Evolutionary conservation across 2,113 vertebrate species (phyloP).

Genomic region (Carettochelys insculpta): DNA sequence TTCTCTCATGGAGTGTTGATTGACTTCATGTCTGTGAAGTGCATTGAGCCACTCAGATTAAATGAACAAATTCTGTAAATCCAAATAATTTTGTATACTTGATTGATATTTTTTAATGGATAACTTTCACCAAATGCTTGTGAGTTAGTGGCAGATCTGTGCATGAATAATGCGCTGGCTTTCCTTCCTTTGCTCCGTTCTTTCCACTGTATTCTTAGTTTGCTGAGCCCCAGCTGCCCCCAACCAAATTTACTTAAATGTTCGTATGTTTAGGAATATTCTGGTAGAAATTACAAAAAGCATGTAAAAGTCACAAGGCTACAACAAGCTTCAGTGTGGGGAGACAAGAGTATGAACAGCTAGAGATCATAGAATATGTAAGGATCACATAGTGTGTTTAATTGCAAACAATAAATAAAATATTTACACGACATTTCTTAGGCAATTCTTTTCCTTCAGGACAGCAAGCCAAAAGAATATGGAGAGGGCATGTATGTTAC

Average conservation of each 20-base stretch:
- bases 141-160: background rate
- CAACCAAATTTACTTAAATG: background rate
- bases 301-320: background rate
- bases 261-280: background rate
- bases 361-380: background rate
- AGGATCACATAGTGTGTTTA: background rate
- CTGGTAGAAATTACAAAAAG: background rate
- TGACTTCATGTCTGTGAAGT: background rate
- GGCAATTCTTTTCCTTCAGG: accelerated
- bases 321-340: background rate
- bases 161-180: background rate
- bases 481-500: background rate
- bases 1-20: background rate
- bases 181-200: background rate
- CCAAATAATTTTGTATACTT: too few species aligned
- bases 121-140: background rate
- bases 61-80: background rate
- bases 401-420: background rate
- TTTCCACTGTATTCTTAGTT: background rate
- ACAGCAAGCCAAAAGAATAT: background rate
- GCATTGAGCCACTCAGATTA: background rate
- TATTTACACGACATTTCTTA: background rate
- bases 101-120: too few species aligned
- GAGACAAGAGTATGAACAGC: background rate
- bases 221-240: background rate